These are phyloP conservation scores for Lacanobia oleracea DNA, from an alignment of 2,888 invertebrate genomes.

Conservation along the genomic window DNA sequence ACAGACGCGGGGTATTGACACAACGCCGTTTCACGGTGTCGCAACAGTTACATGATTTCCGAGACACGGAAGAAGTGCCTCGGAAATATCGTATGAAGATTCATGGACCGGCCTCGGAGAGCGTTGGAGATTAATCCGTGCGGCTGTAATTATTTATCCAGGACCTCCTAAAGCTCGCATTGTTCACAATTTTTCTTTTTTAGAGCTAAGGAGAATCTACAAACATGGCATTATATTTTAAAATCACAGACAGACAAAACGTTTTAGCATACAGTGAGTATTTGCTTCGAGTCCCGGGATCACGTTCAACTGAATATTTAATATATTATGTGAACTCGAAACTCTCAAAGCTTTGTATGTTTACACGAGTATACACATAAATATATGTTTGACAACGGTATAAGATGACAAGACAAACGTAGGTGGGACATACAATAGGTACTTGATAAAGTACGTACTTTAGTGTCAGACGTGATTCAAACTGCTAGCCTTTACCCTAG, in stretches of 20 bases:
- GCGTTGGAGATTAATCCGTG: not conserved
- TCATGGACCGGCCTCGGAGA: not conserved
- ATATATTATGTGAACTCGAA: conserved; percentile 50
- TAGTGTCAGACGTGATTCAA: conserved; percentile 25
- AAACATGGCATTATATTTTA: conserved; percentile 26
- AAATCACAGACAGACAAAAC: conserved; percentile 43
- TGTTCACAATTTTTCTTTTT: not conserved
- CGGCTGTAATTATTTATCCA: no score
- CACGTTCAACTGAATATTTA: conserved; percentile 59
- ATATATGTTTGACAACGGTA: conserved; percentile 36
- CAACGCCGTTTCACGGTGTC: no score
- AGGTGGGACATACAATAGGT: not conserved
- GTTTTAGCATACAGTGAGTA: conserved; percentile 27
- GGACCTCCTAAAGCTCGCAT: not conserved
- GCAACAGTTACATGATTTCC: no score
- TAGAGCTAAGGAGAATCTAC: conserved; percentile 18
- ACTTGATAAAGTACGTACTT: conserved; percentile 11
- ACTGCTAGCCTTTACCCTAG: not conserved
- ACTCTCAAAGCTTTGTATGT: conserved; percentile 35
- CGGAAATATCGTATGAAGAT: no score
- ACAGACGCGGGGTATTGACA: no score
- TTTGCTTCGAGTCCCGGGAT: conserved; percentile 35
- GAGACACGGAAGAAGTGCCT: no score
- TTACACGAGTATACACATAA: no score
- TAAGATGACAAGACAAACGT: not conserved